Conservation (phyloP, 2,113 vertebrate species). For the Spermophilus dauricus region DNA sequence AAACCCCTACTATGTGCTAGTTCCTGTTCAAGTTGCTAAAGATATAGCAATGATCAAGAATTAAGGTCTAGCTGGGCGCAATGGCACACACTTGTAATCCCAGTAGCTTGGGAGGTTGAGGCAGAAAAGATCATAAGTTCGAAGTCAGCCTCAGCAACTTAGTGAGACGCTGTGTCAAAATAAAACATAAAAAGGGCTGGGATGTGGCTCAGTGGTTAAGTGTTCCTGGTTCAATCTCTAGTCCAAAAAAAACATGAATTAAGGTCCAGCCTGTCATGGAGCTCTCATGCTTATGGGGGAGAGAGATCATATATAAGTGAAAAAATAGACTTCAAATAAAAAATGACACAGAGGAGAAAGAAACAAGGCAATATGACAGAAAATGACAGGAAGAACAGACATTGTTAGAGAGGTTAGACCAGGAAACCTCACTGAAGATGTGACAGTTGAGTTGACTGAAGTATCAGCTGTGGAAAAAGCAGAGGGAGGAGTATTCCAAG, state of each 20-base stretch:
- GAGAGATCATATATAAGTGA: background rate
- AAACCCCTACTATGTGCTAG: background rate
- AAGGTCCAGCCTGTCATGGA: background rate
- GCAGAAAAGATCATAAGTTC: background rate
- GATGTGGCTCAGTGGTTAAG: no score
- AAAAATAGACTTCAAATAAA: background rate
- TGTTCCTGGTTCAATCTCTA: background rate
- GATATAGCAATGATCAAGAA: background rate
- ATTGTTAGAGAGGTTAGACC: background rate
- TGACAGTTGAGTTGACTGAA: background rate
- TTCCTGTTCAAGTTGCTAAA: background rate
- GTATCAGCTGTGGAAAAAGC: background rate
- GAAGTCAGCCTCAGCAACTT: background rate
- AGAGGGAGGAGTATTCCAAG: background rate
- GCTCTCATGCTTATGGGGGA: background rate
- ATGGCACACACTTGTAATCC: background rate
- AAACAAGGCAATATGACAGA: background rate
- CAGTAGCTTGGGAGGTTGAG: background rate
- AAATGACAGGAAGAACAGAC: background rate
- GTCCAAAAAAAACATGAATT: background rate
- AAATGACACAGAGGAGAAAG: background rate
- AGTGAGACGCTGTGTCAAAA: background rate
- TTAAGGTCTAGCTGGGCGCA: background rate
- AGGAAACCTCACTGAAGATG: background rate
- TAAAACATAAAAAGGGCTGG: no score